Base-by-base conservation (phyloP, 2,113 vertebrate genomes). In the Triplophysa tibetana region DNA sequence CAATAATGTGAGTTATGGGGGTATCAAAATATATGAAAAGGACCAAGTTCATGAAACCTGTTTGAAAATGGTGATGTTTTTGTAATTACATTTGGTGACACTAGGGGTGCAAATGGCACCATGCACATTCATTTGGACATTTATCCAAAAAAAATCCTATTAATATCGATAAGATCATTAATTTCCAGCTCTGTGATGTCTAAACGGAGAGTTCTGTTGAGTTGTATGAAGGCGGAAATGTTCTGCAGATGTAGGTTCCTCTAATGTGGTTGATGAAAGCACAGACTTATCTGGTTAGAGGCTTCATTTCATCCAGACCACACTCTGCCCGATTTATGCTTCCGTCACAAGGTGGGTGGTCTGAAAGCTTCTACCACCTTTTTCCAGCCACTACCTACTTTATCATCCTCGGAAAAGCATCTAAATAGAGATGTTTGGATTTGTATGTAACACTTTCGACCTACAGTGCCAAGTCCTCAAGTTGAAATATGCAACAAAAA, bases 181-280 rank as follows among this genome's bases (percentile, higher is more conserved):
- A 89, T 90, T 91, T 90, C 88, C 90, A 88, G 85, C 82, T 86
- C 88, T 90, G 89, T 91, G 90, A 85, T 81, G 81, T 81, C 68
- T 81, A 84, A 89, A 85, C 77, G 45, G 85, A 62, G 73, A 70
- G 82, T 85, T 80, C 43, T 79, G 61, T 81, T 62, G 77, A 85
- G 88, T 85, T 89, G 90, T 88, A 89, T 52, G 79, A 82, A 80
- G 76, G 83, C 79, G 81, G 62, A 85, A 89, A 88, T 84, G 81
- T 88, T 89, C 84, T 88, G 91, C 92, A 93, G 91, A 90, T 93
- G 92, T 89, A 75, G 70, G 79, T 50, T 76, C 81, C 85, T 89
- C 88, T 91, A 72, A 87, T 89, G 86, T 89, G 87, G 88, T 88
- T 89, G 70, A 87, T 86, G 88, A 90, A 91, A 92, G 89, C 83